Conservation (phyloP, 2,113 vertebrate species). For the Lathamus discolor region DNA sequence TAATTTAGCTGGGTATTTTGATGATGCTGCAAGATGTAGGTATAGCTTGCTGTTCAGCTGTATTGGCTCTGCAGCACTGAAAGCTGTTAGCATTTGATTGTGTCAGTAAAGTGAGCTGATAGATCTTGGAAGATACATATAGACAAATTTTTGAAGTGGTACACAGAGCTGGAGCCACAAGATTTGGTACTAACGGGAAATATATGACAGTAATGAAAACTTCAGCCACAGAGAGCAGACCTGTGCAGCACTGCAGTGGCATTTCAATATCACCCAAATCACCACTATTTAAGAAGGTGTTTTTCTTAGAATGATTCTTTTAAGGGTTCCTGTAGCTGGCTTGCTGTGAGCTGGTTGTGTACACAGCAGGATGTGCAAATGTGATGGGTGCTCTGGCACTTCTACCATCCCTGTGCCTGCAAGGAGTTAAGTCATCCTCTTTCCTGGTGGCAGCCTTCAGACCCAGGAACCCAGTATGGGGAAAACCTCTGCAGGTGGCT, state of each 20-base stretch:
- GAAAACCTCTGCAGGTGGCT: not conserved
- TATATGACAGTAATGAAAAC: not conserved
- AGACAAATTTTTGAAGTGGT: slow-evolving; percentile 34
- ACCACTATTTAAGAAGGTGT: not conserved
- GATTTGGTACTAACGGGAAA: slow-evolving; percentile 12
- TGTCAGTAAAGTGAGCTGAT: slow-evolving; percentile 50
- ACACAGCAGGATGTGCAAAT: not conserved
- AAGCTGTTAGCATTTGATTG: slow-evolving; percentile 44
- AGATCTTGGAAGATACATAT: slow-evolving; percentile 1
- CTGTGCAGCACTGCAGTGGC: fast-evolving
- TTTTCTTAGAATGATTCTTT: slow-evolving; percentile 2
- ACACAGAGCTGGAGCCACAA: not conserved
- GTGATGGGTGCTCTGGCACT: not conserved
- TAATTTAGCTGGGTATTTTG: slow-evolving; percentile 59
- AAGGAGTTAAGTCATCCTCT: not conserved
- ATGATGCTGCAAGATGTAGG: slow-evolving; percentile 33
- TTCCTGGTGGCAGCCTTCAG: not conserved
- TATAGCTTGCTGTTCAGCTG: slow-evolving; percentile 56
- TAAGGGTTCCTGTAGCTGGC: not conserved
- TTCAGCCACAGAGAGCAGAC: not conserved
- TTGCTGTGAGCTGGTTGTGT: not conserved
- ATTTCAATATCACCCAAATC: not conserved
- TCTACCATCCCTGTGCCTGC: fast-evolving
- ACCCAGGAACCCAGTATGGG: not conserved
- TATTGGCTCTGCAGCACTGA: slow-evolving; percentile 5